Conservation (phyloP, 2,113 vertebrate genomes). For the Dolichallabes microphthalmus region DNA sequence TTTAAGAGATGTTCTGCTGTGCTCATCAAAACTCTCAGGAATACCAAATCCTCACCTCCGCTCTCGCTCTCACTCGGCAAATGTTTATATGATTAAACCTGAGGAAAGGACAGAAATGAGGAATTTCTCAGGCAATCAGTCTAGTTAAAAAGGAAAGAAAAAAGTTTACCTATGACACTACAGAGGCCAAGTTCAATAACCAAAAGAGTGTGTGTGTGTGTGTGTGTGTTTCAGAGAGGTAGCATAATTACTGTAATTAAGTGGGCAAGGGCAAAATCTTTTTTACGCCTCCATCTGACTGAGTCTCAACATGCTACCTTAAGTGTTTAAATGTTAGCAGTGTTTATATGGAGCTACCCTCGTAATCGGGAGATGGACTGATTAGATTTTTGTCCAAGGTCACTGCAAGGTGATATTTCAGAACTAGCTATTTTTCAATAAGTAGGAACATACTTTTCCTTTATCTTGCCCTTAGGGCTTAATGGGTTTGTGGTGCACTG, state of each 20-base stretch:
- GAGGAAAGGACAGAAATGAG: background rate
- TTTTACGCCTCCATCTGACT: background rate
- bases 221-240: background rate
- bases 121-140: constrained; percentile 1
- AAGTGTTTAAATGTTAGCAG: background rate
- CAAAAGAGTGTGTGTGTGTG: background rate
- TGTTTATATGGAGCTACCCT: background rate
- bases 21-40: background rate
- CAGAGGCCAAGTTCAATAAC: background rate
- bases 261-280: background rate
- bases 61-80: background rate
- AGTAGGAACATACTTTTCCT: too few relatives aligned
- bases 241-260: background rate
- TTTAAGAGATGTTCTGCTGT: background rate
- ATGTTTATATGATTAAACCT: background rate
- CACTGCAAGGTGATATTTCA: background rate
- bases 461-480: background rate
- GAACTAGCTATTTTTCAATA: background rate
- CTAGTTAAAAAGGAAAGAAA: background rate
- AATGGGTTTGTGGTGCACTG: background rate
- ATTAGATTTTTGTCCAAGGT: background rate
- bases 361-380: background rate
- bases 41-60: background rate
- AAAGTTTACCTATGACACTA: background rate
- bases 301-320: background rate